A percentile compares a stretch with the other conserved stretches of the same genome.
phyloP scores from a whole-genome alignment of 2,888 invertebrate species.

The Didymodactylos carnosus region DNA sequence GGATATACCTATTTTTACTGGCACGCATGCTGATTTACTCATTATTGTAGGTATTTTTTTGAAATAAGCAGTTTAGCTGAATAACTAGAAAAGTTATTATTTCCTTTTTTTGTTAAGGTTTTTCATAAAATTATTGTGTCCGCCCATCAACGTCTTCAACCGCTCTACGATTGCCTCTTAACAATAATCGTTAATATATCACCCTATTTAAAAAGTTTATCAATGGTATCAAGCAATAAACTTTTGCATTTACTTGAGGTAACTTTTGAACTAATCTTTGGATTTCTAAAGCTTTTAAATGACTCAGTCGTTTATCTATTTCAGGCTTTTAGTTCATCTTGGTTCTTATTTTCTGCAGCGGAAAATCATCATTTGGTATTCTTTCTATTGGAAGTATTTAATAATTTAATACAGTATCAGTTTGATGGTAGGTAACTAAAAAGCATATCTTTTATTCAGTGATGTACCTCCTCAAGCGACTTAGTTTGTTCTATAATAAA shows the following conservation, averaged over 20 bases:
- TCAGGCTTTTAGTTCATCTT: constrained; percentile 82
- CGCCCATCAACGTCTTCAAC: constrained; percentile 88
- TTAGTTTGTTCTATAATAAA: too few species aligned
- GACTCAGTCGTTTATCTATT: background rate
- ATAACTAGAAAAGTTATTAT: background rate
- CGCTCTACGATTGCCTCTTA: constrained; percentile 85
- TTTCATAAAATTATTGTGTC: constrained; percentile 69
- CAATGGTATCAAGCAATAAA: constrained; percentile 96
- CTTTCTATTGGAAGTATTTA: constrained; percentile 92
- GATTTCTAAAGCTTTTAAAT: too few species aligned
- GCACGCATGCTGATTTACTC: constrained; percentile 85
- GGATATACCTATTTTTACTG: constrained; percentile 94
- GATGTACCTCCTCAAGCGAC: too few species aligned
- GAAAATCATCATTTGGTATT: constrained; percentile 94
- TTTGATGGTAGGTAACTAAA: constrained; percentile 73
- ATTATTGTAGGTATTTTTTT: constrained; percentile 58
- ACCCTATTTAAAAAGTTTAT: constrained; percentile 89
- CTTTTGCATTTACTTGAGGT: constrained; percentile 77
- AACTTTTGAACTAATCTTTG: too few species aligned
- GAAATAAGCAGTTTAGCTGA: background rate
- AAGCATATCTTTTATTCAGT: too few species aligned
- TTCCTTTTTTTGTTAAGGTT: too few species aligned
- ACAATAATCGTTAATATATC: constrained; percentile 97
- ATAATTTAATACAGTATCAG: constrained; percentile 97
- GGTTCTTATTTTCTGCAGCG: constrained; percentile 88